Conservation (phyloP, 2,797 vertebrate genomes). For the Chiroxiphia lanceolata region DNA sequence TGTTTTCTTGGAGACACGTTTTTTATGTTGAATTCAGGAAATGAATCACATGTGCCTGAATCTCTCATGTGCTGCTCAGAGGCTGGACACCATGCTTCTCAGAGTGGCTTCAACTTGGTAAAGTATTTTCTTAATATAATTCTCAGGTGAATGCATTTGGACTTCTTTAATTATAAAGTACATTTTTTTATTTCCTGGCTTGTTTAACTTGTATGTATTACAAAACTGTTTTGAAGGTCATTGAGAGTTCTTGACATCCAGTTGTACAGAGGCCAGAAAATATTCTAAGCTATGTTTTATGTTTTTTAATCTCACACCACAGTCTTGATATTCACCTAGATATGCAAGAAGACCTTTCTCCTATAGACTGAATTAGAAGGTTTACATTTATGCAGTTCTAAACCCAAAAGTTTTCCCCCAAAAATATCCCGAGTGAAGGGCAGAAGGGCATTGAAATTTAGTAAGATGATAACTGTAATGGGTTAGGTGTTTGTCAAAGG, state of each 20-base stretch:
- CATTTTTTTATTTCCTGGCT: background rate
- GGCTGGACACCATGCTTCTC: background rate
- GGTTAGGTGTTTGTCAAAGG: background rate
- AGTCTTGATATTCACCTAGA: background rate
- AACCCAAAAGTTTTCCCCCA: background rate
- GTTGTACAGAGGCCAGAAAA: background rate
- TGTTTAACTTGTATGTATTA: background rate
- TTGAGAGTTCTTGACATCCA: background rate
- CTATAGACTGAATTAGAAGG: background rate
- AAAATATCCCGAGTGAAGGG: background rate
- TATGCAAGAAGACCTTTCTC: background rate
- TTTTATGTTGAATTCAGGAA: conserved; percentile 81
- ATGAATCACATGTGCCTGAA: conserved; percentile 64
- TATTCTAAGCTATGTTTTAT: background rate
- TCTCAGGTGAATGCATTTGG: background rate
- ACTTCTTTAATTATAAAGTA: background rate
- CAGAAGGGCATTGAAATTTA: background rate
- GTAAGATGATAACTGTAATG: background rate
- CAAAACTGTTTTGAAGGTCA: background rate
- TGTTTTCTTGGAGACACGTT: conserved; percentile 92
- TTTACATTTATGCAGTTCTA: background rate
- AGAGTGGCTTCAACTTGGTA: conserved; percentile 52
- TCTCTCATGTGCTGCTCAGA: conserved; percentile 23
- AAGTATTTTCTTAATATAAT: conserved; percentile 23
- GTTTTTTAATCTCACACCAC: background rate